Evolutionary conservation across 1,140 invertebrate species (phyloP).

Genomic region (Vollenhovia emeryi): DNA sequence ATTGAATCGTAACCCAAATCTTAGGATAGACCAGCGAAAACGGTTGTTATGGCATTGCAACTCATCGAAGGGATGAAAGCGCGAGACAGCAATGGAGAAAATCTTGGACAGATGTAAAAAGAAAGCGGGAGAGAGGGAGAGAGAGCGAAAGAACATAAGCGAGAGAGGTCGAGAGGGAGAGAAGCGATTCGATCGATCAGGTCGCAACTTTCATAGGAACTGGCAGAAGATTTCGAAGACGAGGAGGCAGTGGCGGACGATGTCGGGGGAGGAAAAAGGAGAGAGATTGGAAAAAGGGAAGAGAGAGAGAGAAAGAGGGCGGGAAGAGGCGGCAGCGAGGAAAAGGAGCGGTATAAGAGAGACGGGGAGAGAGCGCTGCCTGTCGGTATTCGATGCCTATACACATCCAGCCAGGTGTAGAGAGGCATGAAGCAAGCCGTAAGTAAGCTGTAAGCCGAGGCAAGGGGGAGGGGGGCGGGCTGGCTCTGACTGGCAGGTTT

Average conservation of each 20-base stretch:
- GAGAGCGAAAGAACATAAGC: background rate
- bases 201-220: slow-evolving; percentile 70
- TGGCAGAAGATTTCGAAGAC: slow-evolving; percentile 67
- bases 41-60: slow-evolving; percentile 18
- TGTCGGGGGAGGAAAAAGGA: background rate
- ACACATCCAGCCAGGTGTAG: slow-evolving; percentile 75
- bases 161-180: background rate
- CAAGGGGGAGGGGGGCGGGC: slow-evolving; percentile 65
- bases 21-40: background rate
- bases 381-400: slow-evolving; percentile 75
- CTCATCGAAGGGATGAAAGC: slow-evolving; percentile 25
- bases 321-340: slow-evolving; percentile 42
- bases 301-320: slow-evolving; percentile 2
- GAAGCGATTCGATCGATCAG: slow-evolving; percentile 70
- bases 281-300: background rate
- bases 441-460: slow-evolving; percentile 76
- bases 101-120: slow-evolving; percentile 14
- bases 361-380: slow-evolving; percentile 38
- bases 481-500: slow-evolving; percentile 84
- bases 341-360: slow-evolving; percentile 29
- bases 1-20: slow-evolving; percentile 70
- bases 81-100: slow-evolving; percentile 13
- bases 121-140: background rate
- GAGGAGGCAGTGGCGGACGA: slow-evolving; percentile 25
- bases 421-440: slow-evolving; percentile 78